phyloP scores from a whole-genome alignment of 2,797 vertebrate genomes.

The Coreius guichenoti region DNA sequence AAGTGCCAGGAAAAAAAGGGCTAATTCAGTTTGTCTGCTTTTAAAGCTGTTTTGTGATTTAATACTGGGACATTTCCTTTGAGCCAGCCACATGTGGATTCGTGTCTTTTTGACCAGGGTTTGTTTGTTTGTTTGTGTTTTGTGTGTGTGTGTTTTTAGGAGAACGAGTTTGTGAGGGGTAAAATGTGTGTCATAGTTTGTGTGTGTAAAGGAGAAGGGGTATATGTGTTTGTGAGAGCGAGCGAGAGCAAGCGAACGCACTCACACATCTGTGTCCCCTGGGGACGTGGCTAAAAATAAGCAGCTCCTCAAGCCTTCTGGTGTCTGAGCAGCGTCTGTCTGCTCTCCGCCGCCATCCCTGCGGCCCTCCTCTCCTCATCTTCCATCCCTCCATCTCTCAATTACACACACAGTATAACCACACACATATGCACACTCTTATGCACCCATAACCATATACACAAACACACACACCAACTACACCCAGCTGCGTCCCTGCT shows the following conservation, averaged over 20 bases:
- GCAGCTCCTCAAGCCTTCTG: constrained; percentile 86
- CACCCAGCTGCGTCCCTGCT: constrained; percentile 82
- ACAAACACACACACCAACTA: constrained; percentile 69
- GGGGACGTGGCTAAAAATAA: constrained; percentile 86
- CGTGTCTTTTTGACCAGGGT: constrained; percentile 50
- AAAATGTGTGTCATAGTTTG: constrained; percentile 52
- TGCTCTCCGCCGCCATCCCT: constrained; percentile 80
- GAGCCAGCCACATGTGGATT: constrained; percentile 12
- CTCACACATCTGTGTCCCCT: constrained; percentile 84
- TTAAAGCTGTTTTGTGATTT: constrained; percentile 28
- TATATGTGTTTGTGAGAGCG: constrained; percentile 62
- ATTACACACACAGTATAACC: constrained; percentile 68
- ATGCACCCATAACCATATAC: constrained; percentile 44
- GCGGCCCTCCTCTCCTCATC: constrained; percentile 73
- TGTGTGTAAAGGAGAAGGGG: constrained; percentile 39
- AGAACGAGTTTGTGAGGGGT: constrained; percentile 50
- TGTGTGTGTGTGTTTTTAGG: constrained; percentile 30
- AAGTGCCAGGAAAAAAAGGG: neutral
- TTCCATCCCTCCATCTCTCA: constrained; percentile 80
- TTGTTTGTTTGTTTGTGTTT: constrained; percentile 17
- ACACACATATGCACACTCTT: constrained; percentile 48
- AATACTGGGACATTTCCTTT: constrained; percentile 40
- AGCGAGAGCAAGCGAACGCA: constrained; percentile 61
- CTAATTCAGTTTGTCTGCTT: neutral
- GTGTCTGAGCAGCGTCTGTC: constrained; percentile 88